Base-by-base conservation (phyloP, 2,888 invertebrate genomes). In the Thecophora atra region DNA sequence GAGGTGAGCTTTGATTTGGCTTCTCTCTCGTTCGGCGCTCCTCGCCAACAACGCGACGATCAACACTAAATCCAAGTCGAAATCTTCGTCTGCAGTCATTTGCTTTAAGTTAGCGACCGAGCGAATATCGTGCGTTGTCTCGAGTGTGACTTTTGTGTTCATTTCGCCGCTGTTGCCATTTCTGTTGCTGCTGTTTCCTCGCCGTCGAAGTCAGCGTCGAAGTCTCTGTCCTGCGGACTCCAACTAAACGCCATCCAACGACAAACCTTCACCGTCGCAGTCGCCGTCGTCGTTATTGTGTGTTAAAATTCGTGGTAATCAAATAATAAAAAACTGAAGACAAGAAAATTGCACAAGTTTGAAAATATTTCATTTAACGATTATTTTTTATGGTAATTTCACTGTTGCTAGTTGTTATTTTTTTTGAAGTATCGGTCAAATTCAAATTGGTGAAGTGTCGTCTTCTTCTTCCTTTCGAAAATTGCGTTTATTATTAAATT, bases 81-180 rank as follows among this genome's bases (percentile, higher is more conserved):
- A 80, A 84, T 85, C 82, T 83, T 83, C 83, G 85, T 85, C 85
- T 84, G 84, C 83, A 84, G 84, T 86, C 86, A 86, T 86, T 86
- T 86, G 82, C 82, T 84, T 85, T 81, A 83, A 84, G 86, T 83
- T 84, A 85, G 86, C 85, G 85, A 83, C 84, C 85, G 84, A 80
- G 85, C 82, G 82, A 81, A 83, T 86, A 85, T 84, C 86, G 84
- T 76, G 74, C 77, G 74, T 74, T 74, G 77, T 76, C 74, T 73
- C 76, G 72, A 77, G 76, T 78, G 76, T 76, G 78, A 80, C 78
- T 76, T 72, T 69, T 58, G 71, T 73, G 58, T 58, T 28, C 7
- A 24, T 1, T 26, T 13, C 69, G 42, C 51, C 60, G 19, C 19
- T n/a, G 44, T 42, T 17, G n/a, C 26, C n/a, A 28, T 2, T 37